Evolutionary conservation across 1,140 invertebrate genomes (phyloP).

Genomic region (Drosophila miranda): DNA sequence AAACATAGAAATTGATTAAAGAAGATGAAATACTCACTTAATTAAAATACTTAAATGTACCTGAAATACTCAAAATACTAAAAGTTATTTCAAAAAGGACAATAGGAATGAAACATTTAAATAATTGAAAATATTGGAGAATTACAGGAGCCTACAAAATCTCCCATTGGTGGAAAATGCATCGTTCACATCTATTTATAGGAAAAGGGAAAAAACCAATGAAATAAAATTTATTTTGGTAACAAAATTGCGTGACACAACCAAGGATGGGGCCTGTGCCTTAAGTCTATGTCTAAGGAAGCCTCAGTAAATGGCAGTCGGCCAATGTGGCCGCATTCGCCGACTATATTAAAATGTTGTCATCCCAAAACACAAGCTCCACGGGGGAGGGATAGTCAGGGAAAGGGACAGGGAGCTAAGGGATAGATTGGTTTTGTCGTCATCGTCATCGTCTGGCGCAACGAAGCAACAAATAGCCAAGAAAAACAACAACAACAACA

Average conservation of each 20-base stretch:
- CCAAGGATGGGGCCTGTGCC: constrained; percentile 1
- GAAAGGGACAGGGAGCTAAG: constrained; percentile 22
- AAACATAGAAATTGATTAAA: no score
- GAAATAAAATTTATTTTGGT: constrained; percentile 71
- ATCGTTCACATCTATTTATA: no score
- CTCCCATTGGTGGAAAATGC: no score
- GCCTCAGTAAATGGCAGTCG: constrained; percentile 53
- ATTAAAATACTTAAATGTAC: no score
- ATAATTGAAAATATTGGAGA: no score
- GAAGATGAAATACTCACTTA: no score
- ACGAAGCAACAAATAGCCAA: constrained; percentile 72
- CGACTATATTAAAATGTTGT: constrained; percentile 62
- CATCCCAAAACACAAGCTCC: constrained; percentile 26
- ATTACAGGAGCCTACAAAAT: no score
- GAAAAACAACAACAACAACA: constrained; percentile 42
- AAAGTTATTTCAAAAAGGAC: no score
- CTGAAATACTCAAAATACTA: no score
- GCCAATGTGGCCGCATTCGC: constrained; percentile 61
- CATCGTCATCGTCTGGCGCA: constrained; percentile 57
- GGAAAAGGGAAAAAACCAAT: background rate
- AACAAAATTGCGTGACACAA: constrained; percentile 70
- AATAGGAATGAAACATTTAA: no score
- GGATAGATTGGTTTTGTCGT: constrained; percentile 69
- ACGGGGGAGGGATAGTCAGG: constrained; percentile 6
- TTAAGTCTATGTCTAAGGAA: no score